Conservation (phyloP, 2,113 vertebrate genomes). For the Cacatua alba region DNA sequence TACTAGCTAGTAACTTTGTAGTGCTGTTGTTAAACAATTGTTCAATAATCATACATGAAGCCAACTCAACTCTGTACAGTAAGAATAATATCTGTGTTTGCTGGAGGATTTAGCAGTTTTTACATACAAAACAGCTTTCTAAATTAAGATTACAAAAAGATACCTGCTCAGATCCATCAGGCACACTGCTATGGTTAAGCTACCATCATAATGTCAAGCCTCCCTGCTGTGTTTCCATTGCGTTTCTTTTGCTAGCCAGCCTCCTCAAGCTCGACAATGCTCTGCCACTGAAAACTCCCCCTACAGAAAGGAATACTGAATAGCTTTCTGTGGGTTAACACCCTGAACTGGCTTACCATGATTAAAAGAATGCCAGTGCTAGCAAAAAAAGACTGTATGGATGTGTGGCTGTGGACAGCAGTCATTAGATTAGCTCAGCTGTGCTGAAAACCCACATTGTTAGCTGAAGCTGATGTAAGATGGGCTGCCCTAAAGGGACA, state of each 20-base stretch:
- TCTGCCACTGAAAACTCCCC: neutral
- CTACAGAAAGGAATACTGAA: neutral
- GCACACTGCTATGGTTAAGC: neutral
- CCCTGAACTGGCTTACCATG: neutral
- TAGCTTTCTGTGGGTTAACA: neutral
- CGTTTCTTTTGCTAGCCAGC: neutral
- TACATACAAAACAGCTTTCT: neutral
- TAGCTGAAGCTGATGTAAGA: neutral
- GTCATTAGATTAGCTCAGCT: neutral
- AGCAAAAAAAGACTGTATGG: neutral
- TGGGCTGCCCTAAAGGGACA: neutral
- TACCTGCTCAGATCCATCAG: neutral
- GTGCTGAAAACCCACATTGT: neutral
- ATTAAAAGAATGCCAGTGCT: conserved; percentile 6
- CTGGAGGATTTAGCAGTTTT: neutral
- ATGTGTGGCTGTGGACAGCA: neutral
- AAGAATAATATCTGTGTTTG: neutral
- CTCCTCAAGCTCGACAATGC: neutral
- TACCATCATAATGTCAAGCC: neutral
- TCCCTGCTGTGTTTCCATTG: neutral
- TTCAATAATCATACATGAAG: neutral
- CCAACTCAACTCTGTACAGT: neutral
- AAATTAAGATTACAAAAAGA: neutral
- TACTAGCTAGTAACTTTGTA: neutral
- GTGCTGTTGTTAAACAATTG: neutral